A percentile compares a stretch with the other conserved stretches of the same genome.
Conservation (phyloP, 2,113 vertebrate species). For the Scalopus aquaticus region DNA sequence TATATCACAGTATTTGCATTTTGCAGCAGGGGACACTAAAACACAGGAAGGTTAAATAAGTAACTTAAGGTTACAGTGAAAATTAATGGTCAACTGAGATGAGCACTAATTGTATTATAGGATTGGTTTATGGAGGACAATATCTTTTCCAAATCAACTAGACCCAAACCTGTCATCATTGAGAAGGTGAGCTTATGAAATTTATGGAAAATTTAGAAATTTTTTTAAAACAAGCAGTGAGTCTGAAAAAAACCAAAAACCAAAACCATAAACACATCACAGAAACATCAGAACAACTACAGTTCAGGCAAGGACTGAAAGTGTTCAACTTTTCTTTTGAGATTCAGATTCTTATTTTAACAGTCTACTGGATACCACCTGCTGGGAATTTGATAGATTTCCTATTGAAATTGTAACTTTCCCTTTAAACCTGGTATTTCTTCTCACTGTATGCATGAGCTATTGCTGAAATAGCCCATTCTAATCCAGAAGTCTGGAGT, state of each 20-base stretch:
- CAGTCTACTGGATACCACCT: background rate
- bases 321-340: background rate
- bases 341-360: background rate
- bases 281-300: background rate
- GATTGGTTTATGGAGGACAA: background rate
- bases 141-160: background rate
- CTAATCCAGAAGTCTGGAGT: background rate
- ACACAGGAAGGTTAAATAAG: conserved; percentile 22
- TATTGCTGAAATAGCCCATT: background rate
- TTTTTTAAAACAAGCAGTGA: conserved; percentile 33
- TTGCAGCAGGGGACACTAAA: background rate
- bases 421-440: background rate
- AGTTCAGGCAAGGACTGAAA: background rate
- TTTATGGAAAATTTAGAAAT: background rate
- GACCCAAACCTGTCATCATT: background rate
- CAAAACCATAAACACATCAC: background rate
- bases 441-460: background rate
- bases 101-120: conserved; percentile 30
- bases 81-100: conserved; percentile 44
- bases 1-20: conserved; percentile 57
- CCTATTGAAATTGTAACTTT: background rate
- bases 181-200: background rate
- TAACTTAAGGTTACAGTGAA: background rate
- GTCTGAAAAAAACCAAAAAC: too few relatives aligned
- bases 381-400: background rate